Conservation (phyloP, 2,797 vertebrate species). For the Acropternis orthonyx region DNA sequence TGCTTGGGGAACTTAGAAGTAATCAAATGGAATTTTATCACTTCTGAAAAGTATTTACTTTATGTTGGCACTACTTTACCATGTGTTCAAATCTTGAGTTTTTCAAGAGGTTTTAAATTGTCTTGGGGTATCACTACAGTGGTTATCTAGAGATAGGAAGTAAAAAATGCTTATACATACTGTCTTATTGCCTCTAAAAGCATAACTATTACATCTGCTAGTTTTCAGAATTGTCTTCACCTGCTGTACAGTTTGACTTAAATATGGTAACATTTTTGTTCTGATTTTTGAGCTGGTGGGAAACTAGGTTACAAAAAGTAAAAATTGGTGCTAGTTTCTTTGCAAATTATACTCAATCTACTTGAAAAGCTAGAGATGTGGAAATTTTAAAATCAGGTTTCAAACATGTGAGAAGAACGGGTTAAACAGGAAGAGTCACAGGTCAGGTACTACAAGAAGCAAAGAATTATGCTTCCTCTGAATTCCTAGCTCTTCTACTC, state of each 20-base stretch:
- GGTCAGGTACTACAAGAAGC: neutral
- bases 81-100: neutral
- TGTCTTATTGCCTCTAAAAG: neutral
- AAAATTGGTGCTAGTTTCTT: neutral
- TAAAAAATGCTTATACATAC: neutral
- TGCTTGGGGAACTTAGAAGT: neutral
- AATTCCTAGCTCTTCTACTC: neutral
- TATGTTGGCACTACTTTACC: neutral
- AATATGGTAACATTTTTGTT: neutral
- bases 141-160: neutral
- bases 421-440: neutral
- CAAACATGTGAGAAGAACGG: neutral
- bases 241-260: neutral
- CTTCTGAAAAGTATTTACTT: conserved; percentile 21
- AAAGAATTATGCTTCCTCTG: neutral
- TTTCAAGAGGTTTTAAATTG: conserved; percentile 7
- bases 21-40: conserved; percentile 23
- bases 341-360: neutral
- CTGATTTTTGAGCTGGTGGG: neutral
- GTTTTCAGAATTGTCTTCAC: neutral
- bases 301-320: neutral
- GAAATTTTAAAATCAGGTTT: neutral
- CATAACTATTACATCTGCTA: neutral
- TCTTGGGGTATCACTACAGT: neutral
- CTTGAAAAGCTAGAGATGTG: neutral